phyloP scores from a whole-genome alignment of 2,797 vertebrate genomes.

The Pantherophis alleghaniensis region DNA sequence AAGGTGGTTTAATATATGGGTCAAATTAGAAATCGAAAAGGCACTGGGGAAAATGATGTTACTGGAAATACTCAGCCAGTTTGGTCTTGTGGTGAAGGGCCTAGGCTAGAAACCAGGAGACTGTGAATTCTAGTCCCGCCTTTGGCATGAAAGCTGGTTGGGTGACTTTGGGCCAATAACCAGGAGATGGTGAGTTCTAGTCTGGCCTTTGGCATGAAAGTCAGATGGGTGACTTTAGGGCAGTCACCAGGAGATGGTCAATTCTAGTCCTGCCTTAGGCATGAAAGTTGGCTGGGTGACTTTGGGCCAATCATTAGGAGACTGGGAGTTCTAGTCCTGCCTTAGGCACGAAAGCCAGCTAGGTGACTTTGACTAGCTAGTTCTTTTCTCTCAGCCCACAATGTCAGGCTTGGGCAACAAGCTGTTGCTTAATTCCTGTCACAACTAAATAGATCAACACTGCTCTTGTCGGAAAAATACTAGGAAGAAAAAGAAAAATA shows the following conservation, averaged over 20 bases:
- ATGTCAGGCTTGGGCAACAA: background rate
- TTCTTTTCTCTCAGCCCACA: background rate
- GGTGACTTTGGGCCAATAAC: too few species aligned
- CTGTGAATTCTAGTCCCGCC: background rate
- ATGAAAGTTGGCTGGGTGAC: accelerated
- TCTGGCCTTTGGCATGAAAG: too few species aligned
- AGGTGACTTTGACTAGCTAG: background rate
- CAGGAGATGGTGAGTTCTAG: too few species aligned
- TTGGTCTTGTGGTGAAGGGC: background rate
- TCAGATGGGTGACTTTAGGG: too few species aligned
- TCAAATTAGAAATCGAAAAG: background rate
- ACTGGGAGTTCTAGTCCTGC: too few species aligned
- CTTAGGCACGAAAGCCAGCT: background rate
- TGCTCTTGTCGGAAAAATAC: background rate
- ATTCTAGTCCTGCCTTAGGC: background rate
- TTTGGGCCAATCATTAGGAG: background rate
- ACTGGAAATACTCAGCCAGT: background rate
- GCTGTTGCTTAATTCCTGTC: background rate
- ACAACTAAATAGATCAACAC: background rate
- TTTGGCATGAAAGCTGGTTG: background rate
- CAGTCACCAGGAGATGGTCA: background rate
- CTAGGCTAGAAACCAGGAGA: background rate
- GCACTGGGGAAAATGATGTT: background rate
- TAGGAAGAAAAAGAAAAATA: background rate
- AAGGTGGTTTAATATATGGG: background rate